Evolutionary conservation across 2,888 invertebrate species (phyloP).

Genomic region (Ephialtes manifestator): DNA sequence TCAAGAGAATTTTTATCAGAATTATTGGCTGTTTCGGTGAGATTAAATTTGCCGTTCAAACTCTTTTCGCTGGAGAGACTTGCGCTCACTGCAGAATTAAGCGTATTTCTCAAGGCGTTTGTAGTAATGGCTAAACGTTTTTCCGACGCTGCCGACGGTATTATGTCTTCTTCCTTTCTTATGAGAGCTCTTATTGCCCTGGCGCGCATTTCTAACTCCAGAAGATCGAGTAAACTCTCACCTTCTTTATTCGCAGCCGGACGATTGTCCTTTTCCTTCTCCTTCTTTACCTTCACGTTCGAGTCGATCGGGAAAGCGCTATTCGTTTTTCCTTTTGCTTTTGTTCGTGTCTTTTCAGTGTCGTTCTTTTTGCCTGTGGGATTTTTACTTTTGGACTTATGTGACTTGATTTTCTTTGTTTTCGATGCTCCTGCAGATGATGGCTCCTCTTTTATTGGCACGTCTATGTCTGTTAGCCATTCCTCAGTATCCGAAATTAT

Average conservation of each 20-base stretch:
- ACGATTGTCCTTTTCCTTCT: constrained; percentile 77
- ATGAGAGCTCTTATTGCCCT: constrained; percentile 87
- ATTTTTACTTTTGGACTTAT: constrained; percentile 72
- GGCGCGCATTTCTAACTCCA: constrained; percentile 88
- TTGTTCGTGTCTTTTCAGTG: constrained; percentile 61
- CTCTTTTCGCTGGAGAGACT: constrained; percentile 58
- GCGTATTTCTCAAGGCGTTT: constrained; percentile 58
- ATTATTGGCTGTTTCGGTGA: constrained; percentile 4
- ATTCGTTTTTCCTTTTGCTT: constrained; percentile 71
- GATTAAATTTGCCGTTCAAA: constrained; percentile 52
- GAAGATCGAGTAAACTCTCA: constrained; percentile 87
- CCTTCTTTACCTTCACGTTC: constrained; percentile 76
- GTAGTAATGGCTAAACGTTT: constrained; percentile 51
- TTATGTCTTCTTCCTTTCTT: constrained; percentile 83
- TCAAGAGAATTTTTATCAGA: constrained; percentile 26
- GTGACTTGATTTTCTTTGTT: constrained; percentile 68
- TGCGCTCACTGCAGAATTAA: constrained; percentile 60
- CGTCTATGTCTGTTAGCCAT: constrained; percentile 81
- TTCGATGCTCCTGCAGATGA: constrained; percentile 70
- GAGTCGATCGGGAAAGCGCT: constrained; percentile 63
- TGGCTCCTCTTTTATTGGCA: constrained; percentile 76
- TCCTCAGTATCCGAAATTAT: constrained; percentile 85
- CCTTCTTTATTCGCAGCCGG: constrained; percentile 81
- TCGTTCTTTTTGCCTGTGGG: constrained; percentile 70
- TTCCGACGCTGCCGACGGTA: constrained; percentile 72